Conservation (phyloP, 2,888 invertebrate genomes). For the Salpingus planirostris region DNA sequence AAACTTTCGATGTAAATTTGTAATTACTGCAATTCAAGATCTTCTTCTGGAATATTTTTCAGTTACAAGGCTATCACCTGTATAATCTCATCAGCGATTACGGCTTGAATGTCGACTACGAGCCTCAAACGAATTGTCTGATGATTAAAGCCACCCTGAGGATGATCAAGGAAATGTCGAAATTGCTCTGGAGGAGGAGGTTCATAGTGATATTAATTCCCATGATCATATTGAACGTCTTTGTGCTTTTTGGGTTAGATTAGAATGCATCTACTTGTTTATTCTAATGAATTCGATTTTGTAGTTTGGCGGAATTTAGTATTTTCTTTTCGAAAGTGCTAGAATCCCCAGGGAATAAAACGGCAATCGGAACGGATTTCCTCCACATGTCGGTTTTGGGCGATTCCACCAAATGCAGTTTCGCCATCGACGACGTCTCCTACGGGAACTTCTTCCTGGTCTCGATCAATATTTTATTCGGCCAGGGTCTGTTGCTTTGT, state of each 20-base stretch:
- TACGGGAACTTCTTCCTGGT: constrained; percentile 20
- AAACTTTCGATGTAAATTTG: constrained; percentile 33
- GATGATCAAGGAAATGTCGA: constrained; percentile 6
- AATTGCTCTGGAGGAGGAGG: neutral
- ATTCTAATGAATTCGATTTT: no score
- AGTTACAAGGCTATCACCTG: constrained; percentile 23
- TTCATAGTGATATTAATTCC: constrained; percentile 1
- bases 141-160: constrained; percentile 2
- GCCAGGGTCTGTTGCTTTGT: constrained; percentile 19
- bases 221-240: constrained; percentile 2
- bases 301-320: neutral
- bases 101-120: constrained; percentile 17
- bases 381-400: constrained; percentile 11
- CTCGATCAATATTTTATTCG: constrained; percentile 19
- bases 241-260: constrained; percentile 7
- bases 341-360: constrained; percentile 3
- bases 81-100: constrained; percentile 22
- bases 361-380: constrained; percentile 9
- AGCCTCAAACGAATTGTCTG: constrained; percentile 13
- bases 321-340: constrained; percentile 10
- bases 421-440: neutral
- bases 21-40: neutral
- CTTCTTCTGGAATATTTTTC: constrained; percentile 7
- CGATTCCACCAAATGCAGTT: no score
- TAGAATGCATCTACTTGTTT: no score